Base-by-base conservation (phyloP, 2,113 vertebrate genomes). In the Nestor notabilis region DNA sequence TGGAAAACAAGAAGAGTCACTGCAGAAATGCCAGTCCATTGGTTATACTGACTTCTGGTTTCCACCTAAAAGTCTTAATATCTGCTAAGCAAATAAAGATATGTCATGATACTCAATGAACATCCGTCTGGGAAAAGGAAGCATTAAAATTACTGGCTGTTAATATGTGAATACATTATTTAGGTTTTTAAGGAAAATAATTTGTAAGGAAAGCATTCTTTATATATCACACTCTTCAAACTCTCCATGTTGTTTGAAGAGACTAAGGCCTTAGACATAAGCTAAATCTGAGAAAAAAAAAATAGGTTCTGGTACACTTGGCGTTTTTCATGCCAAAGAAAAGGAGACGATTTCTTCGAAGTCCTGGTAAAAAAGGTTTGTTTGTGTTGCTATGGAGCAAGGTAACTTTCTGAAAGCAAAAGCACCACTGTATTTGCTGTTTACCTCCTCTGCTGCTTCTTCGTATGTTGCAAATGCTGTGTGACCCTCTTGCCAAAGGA, bases 401-500 rank as follows among this genome's bases (percentile, higher is more conserved):
- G 16, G 29, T 41, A 66, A 55, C 6, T 44, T 79, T 49, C 21
- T 79, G 37, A 86, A 76, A 91, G 31, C 35, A 95, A 64, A 85
- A 72, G 58, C 3, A 49, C 15, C 28, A 70, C 28, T 7, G 9
- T 1, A 39, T 7, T 53, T 58, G 24, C 8, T 35, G 83, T 65
- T 53, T 98, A 99, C 99, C 99, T 99, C 99, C 78, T 99, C 99
- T 64, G 98, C 98, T 39, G 99, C 99, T 93, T 99, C 99, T 92
- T 99, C 99, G 35, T 98, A 98, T 2, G 99, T 99, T 72, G 99
- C 99, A 78, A 99, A 99, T 6, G 99, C 99, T 1, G 99, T 99
- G 94, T 99, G 99, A 50, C 99, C 99, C 77, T 99, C 99, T 91
- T 99, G 99, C 99, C 99, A 99, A 39, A 99, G 98, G 97, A 99